phyloP scores from a whole-genome alignment of 2,797 vertebrate genomes.

The Sphenopsis melanotis region DNA sequence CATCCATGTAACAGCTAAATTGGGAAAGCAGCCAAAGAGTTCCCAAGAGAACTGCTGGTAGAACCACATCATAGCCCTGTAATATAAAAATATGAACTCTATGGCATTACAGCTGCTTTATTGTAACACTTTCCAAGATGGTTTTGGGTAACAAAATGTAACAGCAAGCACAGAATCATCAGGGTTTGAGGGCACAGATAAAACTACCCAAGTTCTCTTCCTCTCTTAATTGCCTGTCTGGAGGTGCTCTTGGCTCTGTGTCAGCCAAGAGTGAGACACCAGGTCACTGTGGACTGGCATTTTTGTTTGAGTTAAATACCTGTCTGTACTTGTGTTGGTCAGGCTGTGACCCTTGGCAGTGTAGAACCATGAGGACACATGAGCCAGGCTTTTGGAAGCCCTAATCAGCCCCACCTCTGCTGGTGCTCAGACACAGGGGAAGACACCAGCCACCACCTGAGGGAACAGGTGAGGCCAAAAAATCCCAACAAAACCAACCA shows the following conservation, averaged over 20 bases:
- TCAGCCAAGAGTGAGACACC: not conserved
- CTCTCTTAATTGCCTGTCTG: not conserved
- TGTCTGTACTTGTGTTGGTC: not conserved
- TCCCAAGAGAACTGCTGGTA: not conserved
- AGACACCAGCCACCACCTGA: not conserved
- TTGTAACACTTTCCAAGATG: not conserved
- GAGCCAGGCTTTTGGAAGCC: not conserved
- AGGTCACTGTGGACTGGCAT: rapidly evolving
- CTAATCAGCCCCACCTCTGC: not conserved
- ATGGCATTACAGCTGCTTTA: not conserved
- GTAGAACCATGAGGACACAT: rapidly evolving
- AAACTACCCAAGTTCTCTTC: not conserved
- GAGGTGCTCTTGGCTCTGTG: not conserved
- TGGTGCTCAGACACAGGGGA: not conserved
- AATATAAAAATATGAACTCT: not conserved
- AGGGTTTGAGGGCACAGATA: not conserved
- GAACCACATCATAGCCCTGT: not conserved
- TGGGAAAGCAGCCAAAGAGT: slow-evolving; percentile 6
- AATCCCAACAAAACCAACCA: not conserved
- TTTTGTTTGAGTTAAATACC: not conserved
- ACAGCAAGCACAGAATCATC: not conserved
- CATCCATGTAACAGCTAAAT: not conserved
- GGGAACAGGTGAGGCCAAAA: not conserved
- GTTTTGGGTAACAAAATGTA: not conserved
- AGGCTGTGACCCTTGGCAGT: rapidly evolving